These are phyloP conservation scores for Pterostichus madidus DNA, from an alignment of 2,888 invertebrate species.

Conservation along the genomic window DNA sequence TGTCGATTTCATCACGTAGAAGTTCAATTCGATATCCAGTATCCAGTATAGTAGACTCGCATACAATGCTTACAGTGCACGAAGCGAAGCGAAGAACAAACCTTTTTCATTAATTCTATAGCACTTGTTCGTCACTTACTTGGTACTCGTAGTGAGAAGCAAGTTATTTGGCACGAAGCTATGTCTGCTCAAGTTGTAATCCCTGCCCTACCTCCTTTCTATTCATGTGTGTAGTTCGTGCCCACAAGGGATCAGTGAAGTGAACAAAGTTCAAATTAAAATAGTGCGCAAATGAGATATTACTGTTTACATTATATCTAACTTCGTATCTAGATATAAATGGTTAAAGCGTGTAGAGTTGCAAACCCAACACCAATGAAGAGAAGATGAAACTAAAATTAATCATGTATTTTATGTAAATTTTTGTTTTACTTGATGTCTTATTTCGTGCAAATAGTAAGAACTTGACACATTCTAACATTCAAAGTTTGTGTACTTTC, in stretches of 20 bases:
- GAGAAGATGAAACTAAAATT: constrained; percentile 14
- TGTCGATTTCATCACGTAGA: no score
- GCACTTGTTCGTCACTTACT: constrained; percentile 31
- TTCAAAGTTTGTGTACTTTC: constrained; percentile 33
- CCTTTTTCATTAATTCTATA: constrained; percentile 55
- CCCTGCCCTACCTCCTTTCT: constrained; percentile 16
- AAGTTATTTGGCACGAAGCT: constrained; percentile 22
- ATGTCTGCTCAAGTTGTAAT: constrained; percentile 27
- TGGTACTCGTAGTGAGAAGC: constrained; percentile 16
- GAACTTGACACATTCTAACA: constrained; percentile 27
- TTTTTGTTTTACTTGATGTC: constrained; percentile 35
- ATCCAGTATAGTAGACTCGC: no score
- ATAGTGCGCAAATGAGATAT: constrained; percentile 42
- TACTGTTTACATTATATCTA: constrained; percentile 50
- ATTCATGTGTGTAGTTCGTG: constrained; percentile 50
- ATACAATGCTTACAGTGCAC: no score
- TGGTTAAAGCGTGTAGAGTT: constrained; percentile 6
- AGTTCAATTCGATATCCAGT: no score
- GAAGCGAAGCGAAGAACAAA: background rate
- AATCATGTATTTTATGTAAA: constrained; percentile 30
- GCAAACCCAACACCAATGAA: background rate
- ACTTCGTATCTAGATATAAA: constrained; percentile 27
- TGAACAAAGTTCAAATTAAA: constrained; percentile 58
- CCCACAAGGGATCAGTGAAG: constrained; percentile 43
- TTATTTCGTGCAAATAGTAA: constrained; percentile 17